Evolutionary conservation across 2,113 vertebrate species (phyloP), one percentile per base, ranked within the genome.

Genomic region (Dendropsophus ebraccatus): DNA sequence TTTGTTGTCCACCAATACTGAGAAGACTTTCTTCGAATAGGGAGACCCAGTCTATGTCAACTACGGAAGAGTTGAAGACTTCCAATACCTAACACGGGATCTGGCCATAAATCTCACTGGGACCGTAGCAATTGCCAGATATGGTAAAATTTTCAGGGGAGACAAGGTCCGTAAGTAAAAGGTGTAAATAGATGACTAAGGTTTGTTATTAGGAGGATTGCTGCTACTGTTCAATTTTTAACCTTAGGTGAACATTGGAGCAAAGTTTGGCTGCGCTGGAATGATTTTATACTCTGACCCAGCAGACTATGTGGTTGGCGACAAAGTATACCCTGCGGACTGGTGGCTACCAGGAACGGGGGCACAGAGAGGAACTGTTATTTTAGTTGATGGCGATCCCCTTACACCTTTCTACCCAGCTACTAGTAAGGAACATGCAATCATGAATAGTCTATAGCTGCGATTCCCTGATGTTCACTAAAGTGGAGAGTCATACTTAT

Each of bases 201-300:
- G n/a, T 25, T 30, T 56, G 6, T n/a, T 23, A 62, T 28, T 54
- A 76, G 17, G 9, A 47, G 41, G 9, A 30, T 82, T 60, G 35
- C n/a, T 54, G 1, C 25, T 25, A 37, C 19, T 45, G 72, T 11
- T 82, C 25, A 50, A 65, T 82, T 11, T 84, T 21, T 19, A 21
- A 5, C n/a, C 49, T 41, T 73, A 87, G 86, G 86, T 87, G 47
- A 76, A 76, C n/a, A 58, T 65, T 41, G 86, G 37, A 17, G n/a
- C 35, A 2, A 25, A 10, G 16, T 87, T 82, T 75, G 86, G 86
- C 16, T 87, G 86, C 62, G 56, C 47, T 45, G 86, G 86, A 35
- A 74, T 87, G 80, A 82, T 87, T 49, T 58, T 87, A 35, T 87
- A 87, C 10, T 87, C 86, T 49, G 86, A 87, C 45, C 86, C 86